Evolutionary conservation across 2,888 invertebrate species (phyloP).

Genomic region (Uropetala carovei): DNA sequence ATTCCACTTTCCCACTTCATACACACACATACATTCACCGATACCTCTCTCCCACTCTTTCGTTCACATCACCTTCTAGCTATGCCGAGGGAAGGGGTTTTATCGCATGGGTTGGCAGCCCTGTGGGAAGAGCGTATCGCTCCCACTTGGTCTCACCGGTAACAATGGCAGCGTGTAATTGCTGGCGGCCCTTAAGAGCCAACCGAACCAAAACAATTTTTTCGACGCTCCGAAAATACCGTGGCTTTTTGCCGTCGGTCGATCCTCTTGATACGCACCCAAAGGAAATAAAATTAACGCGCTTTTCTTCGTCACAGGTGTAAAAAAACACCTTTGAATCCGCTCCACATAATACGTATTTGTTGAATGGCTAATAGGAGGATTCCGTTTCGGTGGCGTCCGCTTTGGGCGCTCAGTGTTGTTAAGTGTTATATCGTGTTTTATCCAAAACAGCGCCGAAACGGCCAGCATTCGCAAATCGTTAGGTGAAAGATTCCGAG

Average conservation of each 20-base stretch:
- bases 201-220: slow-evolving; percentile 11
- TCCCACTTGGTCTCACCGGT: neutral
- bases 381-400: neutral
- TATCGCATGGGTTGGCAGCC: slow-evolving; percentile 3
- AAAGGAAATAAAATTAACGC: neutral
- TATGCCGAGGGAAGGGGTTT: neutral
- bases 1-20: neutral
- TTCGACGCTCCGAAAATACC: neutral
- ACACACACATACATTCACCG: neutral
- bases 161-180: slow-evolving; percentile 27
- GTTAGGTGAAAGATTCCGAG: neutral
- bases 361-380: neutral
- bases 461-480: neutral
- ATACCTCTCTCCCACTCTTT: neutral
- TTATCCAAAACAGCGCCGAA: neutral
- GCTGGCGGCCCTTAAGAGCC: slow-evolving; percentile 3
- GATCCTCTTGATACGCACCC: neutral
- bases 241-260: neutral
- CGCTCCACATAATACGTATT: neutral
- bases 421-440: no score
- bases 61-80: neutral
- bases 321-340: neutral
- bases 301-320: neutral
- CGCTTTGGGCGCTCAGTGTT: neutral
- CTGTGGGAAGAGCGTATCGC: slow-evolving; percentile 5